A percentile compares a stretch with the other conserved stretches of the same genome.
These are phyloP conservation scores for Procambarus virginalis DNA, from an alignment of 1,140 invertebrate genomes.

Conservation along the genomic window DNA sequence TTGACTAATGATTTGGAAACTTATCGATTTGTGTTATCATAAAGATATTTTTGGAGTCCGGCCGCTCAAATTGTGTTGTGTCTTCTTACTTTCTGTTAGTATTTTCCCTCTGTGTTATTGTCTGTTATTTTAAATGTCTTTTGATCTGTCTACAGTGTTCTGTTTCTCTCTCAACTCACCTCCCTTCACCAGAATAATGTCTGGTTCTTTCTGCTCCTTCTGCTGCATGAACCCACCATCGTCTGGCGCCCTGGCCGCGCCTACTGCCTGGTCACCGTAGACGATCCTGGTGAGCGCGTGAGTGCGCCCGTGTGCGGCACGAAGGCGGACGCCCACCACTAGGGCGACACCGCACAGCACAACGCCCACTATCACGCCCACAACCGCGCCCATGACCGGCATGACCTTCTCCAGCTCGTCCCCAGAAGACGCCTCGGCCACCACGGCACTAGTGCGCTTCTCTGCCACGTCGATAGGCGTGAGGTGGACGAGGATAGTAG, in stretches of 20 bases:
- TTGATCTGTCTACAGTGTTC: too few relatives aligned
- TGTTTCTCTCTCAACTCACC: not conserved
- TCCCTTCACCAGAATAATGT: not conserved
- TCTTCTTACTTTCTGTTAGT: too few relatives aligned
- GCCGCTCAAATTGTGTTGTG: too few relatives aligned
- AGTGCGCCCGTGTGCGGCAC: too few relatives aligned
- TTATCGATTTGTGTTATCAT: too few relatives aligned
- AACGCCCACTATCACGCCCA: conserved; percentile 31
- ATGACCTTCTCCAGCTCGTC: not conserved
- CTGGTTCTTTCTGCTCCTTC: not conserved
- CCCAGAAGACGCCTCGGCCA: not conserved
- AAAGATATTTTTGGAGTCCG: too few relatives aligned
- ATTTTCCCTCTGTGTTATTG: too few relatives aligned
- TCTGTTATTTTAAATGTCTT: too few relatives aligned
- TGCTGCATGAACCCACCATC: not conserved
- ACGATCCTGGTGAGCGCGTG: conserved; percentile 10
- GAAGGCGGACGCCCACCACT: conserved; percentile 10
- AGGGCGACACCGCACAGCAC: conserved; percentile 22
- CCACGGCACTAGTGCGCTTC: conserved; percentile 40
- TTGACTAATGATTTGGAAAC: too few relatives aligned
- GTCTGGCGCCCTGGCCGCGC: not conserved
- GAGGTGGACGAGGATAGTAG: conserved; percentile 47
- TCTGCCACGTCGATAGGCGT: conserved; percentile 60
- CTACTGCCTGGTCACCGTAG: not conserved
- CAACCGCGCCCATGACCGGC: conserved; percentile 38